Conservation (phyloP, 2,113 vertebrate species). For the Sebastes fasciatus region DNA sequence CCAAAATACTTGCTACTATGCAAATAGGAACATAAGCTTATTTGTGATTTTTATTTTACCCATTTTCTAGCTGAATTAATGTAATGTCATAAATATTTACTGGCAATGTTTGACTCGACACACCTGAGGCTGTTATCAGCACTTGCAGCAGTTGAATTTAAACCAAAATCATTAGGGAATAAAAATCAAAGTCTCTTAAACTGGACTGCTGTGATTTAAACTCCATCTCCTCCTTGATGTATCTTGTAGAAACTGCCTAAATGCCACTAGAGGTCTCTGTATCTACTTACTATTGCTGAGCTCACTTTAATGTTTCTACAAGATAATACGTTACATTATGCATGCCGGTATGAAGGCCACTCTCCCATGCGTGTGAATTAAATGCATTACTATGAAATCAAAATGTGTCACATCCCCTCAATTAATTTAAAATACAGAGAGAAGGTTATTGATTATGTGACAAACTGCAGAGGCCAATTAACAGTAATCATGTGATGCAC, state of each 20-base stretch:
- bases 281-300: too few species aligned
- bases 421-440: neutral
- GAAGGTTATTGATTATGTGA: conserved; percentile 21
- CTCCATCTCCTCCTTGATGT: neutral
- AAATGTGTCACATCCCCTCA: conserved; percentile 15
- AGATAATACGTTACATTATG: neutral
- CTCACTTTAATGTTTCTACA: neutral
- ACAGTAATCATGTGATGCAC: neutral
- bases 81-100: neutral
- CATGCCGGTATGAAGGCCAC: neutral
- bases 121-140: neutral
- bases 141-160: neutral
- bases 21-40: neutral
- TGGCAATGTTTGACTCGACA: neutral
- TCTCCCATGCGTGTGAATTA: neutral
- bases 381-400: neutral
- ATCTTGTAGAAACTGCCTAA: neutral
- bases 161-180: neutral
- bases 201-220: neutral
- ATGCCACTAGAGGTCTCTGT: neutral
- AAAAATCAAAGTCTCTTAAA: neutral
- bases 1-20: neutral
- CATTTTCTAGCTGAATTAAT: neutral
- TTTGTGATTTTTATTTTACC: neutral
- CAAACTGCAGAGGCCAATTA: conserved; percentile 9